Evolutionary conservation across 2,797 vertebrate species (phyloP).

Genomic region (Clarias platycephalus): DNA sequence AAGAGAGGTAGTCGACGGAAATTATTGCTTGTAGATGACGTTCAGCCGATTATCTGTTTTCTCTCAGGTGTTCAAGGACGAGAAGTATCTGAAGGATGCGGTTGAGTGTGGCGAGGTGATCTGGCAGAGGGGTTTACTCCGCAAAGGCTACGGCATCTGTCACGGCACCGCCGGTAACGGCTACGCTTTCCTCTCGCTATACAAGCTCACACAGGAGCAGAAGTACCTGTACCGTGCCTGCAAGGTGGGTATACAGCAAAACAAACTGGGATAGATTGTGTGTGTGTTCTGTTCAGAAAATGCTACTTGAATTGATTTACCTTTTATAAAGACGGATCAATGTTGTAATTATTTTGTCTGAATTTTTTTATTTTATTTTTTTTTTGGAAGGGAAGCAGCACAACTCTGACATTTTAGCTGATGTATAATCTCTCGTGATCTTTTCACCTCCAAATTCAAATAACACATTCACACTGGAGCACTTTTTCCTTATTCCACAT

Average conservation of each 20-base stretch:
- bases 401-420: background rate
- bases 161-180: constrained; percentile 93
- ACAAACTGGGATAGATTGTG: background rate
- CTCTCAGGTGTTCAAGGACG: constrained; percentile 89
- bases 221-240: constrained; percentile 93
- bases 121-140: constrained; percentile 92
- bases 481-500: background rate
- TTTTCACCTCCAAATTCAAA: constrained; percentile 15
- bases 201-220: constrained; percentile 86
- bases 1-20: background rate
- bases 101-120: constrained; percentile 91
- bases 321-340: background rate
- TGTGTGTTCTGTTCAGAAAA: background rate
- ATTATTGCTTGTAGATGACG: background rate
- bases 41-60: background rate
- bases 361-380: background rate
- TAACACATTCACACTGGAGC: background rate
- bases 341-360: background rate
- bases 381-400: background rate
- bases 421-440: constrained; percentile 15
- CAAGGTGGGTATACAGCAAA: constrained; percentile 84
- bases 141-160: constrained; percentile 95
- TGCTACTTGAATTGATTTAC: background rate
- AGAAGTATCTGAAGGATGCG: constrained; percentile 94
- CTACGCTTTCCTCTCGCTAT: constrained; percentile 91